Base-by-base conservation (phyloP, 2,888 invertebrate genomes). In the Automeris io region DNA sequence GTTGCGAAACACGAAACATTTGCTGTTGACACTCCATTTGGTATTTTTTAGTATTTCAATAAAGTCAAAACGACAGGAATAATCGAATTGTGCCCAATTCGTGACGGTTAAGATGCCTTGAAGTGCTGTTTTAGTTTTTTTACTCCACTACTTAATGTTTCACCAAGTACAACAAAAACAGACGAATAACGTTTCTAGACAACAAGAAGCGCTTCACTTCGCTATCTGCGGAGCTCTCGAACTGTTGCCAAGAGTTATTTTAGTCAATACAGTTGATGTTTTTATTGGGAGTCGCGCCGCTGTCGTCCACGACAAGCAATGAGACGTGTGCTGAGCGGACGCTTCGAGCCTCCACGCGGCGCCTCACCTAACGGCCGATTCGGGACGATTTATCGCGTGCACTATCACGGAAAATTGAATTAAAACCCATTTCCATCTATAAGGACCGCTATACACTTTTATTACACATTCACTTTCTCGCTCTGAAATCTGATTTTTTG, bases 211-310 rank as follows among this genome's bases (percentile, higher is more conserved):
- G 61, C 61, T 70, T 76, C 70, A 70, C 70, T 77, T 72, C 71
- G 70, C 70, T 74, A 70, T 76, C 74, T 68, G 71, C 70, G 70
- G 57, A 70, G 62, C 66, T 70, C 66, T 62, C 71, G 79, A 71
- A 64, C 67, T 68, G 66, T 58, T 83, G 86, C 86, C 86, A 86
- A 85, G 82, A 86, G 86, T 81, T 86, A 86, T 86, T 86, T 85
- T 77, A 76, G 86, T 85, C 73, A 75, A 78, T 74, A 75, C 70
- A 70, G 80, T 75, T 79, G 86, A 82, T 85, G 86, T 81, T 85
- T 86, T 86, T 86, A 85, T 85, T 85, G 83, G 74, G 72, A 68
- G 70, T 63, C 78, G 79, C 80, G 78, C 67, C 73, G 67, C 66
- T 55, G 59, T 47, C 63, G 61, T 51, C 69, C 67, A 51, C 59